Evolutionary conservation across 2,888 invertebrate genomes (phyloP), one percentile per base, ranked within the genome.

Genomic region (Aethes cnicana): DNA sequence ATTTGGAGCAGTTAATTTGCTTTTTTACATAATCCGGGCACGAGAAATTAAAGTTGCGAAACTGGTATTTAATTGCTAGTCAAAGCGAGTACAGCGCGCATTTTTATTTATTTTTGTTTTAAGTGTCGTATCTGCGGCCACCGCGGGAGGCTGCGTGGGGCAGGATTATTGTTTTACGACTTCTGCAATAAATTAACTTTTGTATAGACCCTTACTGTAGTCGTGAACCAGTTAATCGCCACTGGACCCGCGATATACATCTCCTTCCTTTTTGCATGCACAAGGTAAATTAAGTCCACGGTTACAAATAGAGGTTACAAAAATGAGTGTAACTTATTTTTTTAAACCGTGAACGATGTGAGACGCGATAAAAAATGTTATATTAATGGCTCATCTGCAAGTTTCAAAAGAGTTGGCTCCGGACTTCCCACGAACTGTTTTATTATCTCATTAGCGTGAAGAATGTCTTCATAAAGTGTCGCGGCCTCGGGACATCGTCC

Each of bases 381-480:
- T 33, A 39, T 37, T 39, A 46, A 39, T 32, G 52, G 44, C 26
- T 33, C 44, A 46, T 46, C 39, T 43, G 44, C 44, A 39, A 37
- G 33, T 18, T 42, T 46, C 25, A 25, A 43, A 50, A 32, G 25
- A 37, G 21, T 32, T 32, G 43, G 12, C 23, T 21, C n/a, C n/a
- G 16, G 46, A 42, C 55, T 55, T 55, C 55, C 52, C 55, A 55
- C 47, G 50, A 55, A 41, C 54, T 43, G 37, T 26, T 56, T 56
- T 53, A 56, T 53, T 46, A 42, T 46, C 82, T 84, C 84, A 87
- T 86, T 86, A 86, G 73, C 62, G 71, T 74, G 80, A 82, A 74
- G 77, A 78, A 85, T 77, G 81, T 82, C 85, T 86, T 84, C 78
- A 84, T 84, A 79, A 77, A 71, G 82, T 77, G 84, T 82, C 81